These are phyloP conservation scores for Neria commutata DNA, from an alignment of 2,888 invertebrate species.

Conservation along the genomic window DNA sequence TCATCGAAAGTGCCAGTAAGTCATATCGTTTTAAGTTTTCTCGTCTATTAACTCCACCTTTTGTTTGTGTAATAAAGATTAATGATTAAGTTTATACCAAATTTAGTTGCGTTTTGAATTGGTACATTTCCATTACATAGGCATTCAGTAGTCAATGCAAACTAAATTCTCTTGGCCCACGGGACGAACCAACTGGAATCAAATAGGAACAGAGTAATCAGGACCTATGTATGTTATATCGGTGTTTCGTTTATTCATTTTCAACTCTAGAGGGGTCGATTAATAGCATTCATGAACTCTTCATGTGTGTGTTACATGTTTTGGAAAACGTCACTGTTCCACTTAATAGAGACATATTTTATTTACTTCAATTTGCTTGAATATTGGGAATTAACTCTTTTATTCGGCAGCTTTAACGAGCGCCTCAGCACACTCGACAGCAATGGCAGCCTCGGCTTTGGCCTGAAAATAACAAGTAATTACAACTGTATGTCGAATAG, in stretches of 20 bases:
- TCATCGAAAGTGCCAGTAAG: no score
- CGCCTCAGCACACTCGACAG: conserved; percentile 93
- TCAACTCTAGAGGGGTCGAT: neutral
- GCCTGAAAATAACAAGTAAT: conserved; percentile 62
- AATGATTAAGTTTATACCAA: conserved; percentile 23
- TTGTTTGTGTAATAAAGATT: no score
- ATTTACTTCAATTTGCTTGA: conserved; percentile 14
- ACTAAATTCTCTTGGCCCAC: neutral
- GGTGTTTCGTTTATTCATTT: neutral
- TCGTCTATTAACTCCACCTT: no score
- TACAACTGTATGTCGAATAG: neutral
- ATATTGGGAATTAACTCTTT: conserved; percentile 39
- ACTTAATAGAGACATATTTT: neutral
- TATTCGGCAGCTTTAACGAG: conserved; percentile 82
- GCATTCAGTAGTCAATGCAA: neutral
- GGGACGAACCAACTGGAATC: no score
- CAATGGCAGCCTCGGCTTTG: conserved; percentile 89
- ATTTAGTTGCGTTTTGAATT: conserved; percentile 4
- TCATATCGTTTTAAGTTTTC: no score
- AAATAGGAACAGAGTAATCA: no score
- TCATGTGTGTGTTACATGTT: neutral
- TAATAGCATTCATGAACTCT: neutral
- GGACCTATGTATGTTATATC: no score
- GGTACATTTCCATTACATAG: conserved; percentile 3
- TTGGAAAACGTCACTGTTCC: conserved; percentile 6